Conservation (phyloP, 2,888 invertebrate species). For the Rapana venosa region DNA sequence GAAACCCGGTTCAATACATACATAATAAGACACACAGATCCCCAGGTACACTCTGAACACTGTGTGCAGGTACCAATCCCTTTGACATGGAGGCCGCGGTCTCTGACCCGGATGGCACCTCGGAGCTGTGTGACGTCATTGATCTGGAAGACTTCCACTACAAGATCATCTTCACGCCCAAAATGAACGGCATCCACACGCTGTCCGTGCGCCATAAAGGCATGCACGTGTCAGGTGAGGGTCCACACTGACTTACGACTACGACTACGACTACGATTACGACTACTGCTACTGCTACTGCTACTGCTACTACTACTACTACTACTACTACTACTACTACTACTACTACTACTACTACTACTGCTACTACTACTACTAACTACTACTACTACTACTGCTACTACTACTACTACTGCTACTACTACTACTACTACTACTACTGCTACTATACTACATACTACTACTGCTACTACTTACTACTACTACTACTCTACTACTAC, state of each 20-base stretch:
- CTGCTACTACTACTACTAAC: too few species aligned
- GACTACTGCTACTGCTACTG: too few species aligned
- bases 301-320: too few species aligned
- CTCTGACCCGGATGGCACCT: slow-evolving; percentile 93
- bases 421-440: too few species aligned
- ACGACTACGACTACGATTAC: too few species aligned
- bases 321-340: too few species aligned
- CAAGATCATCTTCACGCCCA: slow-evolving; percentile 79
- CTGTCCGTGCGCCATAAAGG: slow-evolving; percentile 97
- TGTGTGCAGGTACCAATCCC: slow-evolving; percentile 87
- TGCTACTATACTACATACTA: too few species aligned
- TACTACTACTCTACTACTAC: too few species aligned
- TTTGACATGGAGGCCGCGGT: slow-evolving; percentile 95
- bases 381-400: too few species aligned
- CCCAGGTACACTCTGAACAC: neutral
- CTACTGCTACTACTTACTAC: too few species aligned
- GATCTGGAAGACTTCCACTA: slow-evolving; percentile 76
- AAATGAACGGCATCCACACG: slow-evolving; percentile 95
- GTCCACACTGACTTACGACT: neutral
- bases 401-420: too few species aligned
- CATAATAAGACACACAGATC: neutral
- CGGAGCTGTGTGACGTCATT: slow-evolving; percentile 93
- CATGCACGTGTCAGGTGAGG: slow-evolving; percentile 92
- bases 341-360: too few species aligned
- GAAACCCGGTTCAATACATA: neutral